Evolutionary conservation across 1,140 invertebrate species (phyloP), one percentile per base, ranked within the genome.

Genomic region (Bombyx mandarina): DNA sequence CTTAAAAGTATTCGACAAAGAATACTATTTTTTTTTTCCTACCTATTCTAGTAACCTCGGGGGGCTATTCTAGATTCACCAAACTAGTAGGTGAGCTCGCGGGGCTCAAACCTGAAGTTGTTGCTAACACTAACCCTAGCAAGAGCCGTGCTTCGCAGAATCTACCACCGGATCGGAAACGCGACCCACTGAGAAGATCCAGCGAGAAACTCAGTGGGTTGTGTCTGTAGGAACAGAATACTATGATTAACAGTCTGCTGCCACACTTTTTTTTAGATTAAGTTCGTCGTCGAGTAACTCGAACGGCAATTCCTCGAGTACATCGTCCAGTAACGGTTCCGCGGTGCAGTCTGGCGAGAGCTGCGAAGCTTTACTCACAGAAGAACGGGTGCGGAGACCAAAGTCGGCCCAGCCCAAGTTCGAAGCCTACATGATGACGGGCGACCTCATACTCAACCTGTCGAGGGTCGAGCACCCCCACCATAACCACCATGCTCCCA

Each of bases 361-460:
- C 44, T 85, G 81, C 61, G 82, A 85, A 61, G 81, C 81, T 6
- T 62, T 87, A 22, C 60, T 87, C 1, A 72, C 71, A 42, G 75
- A 75, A 45, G 60, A 71, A 42, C 54, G 57, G 60, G 58, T 48
- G 48, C 63, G 72, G 61, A 62, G 73, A 52, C 73, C 71, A 6
- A 71, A 75, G 54, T 65, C 61, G 55, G 66, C 67, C 44, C 80
- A 85, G 61, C 79, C 83, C 43, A 86, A 84, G 70, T 97, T 95
- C 86, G 97, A 98, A 86, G 95, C 96, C 22, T 98, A 96, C 88
- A 96, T 98, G 92, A 98, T 98, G 97, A 98, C 97, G n/a, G 97
- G 97, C 8, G 96, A 98, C 77, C 89, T 97, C 62, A 98, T 98
- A 82, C 89, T 98, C 54, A 98, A 97, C 86, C 89, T 98, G 54